Base-by-base conservation (phyloP, 2,797 vertebrate genomes). In the Nasua narica region DNA sequence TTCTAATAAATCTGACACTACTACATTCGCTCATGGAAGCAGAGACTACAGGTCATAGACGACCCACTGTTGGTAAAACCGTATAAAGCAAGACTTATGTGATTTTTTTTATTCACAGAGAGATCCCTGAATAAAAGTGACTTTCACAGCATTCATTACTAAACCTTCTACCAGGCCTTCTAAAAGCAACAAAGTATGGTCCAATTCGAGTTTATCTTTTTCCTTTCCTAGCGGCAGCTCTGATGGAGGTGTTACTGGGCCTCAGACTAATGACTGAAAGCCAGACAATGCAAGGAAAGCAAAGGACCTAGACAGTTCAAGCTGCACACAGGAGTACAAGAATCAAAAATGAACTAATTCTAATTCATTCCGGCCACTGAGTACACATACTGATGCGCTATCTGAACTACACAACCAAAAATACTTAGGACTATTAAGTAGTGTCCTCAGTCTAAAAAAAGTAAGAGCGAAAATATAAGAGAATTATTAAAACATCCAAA, bases 401-500 rank as follows among this genome's bases (percentile, higher is more conserved):
- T 62, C 3, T 84, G 83, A 95, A 70, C n/a, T 43, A 92, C 14
- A 90, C 29, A 84, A 78, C 15, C 70, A 48, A 91, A 94, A 90
- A 35, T 65, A 67, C 15, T 52, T 32, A 29, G 23, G 67, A 89
- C 40, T 78, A 15, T 32, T 70, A 76, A 78, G 37, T 52, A 60
- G 14, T 52, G 2, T 60, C 7, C 25, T 86, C 18, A 27, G 8
- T 77, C 46, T 82, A 67, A 70, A 94, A 93, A 92, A 85, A 52
- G 37, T 67, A 94, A 72, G n/a, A 25, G 40, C 67, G 7, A 43
- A 43, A 43, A 43, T 43, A 43, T 43, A 43, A 43, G 43, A 32
- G 27, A 95, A 90, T 54, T 54, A 79, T 94, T 95, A 91, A 90
- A 95, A 95, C 14, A 88, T 46, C 84, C 25, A 60, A 91, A 62